These are phyloP conservation scores for Spodoptera litura DNA, from an alignment of 1,140 invertebrate species.

Conservation along the genomic window DNA sequence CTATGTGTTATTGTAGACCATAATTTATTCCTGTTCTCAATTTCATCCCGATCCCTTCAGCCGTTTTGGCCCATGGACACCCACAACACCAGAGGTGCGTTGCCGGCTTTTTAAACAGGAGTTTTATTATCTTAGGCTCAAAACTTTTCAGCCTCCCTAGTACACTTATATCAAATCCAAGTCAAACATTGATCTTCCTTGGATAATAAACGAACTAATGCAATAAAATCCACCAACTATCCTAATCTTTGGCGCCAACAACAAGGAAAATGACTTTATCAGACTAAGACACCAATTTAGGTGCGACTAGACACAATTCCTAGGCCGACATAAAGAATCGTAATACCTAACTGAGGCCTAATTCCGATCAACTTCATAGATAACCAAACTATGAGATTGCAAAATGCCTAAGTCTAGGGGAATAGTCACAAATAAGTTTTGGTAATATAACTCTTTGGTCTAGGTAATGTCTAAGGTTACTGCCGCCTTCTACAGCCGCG, in stretches of 20 bases:
- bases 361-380: conserved; percentile 11
- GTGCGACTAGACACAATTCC: conserved; percentile 13
- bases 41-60: too few species aligned
- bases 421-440: neutral
- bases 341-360: neutral
- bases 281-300: neutral
- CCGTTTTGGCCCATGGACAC: too few species aligned
- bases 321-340: neutral
- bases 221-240: neutral
- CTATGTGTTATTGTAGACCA: too few species aligned
- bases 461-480: neutral
- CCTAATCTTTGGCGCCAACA: neutral
- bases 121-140: too few species aligned
- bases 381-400: neutral
- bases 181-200: too few species aligned
- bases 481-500: too few species aligned
- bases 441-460: neutral
- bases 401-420: neutral
- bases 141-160: too few species aligned
- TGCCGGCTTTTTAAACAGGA: too few species aligned
- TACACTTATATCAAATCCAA: too few species aligned
- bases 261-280: neutral
- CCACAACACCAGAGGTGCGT: too few species aligned
- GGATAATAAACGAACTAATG: too few species aligned
- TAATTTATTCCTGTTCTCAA: too few species aligned